phyloP scores from a whole-genome alignment of 2,113 vertebrate species.

The Neopipo cinnamomea region DNA sequence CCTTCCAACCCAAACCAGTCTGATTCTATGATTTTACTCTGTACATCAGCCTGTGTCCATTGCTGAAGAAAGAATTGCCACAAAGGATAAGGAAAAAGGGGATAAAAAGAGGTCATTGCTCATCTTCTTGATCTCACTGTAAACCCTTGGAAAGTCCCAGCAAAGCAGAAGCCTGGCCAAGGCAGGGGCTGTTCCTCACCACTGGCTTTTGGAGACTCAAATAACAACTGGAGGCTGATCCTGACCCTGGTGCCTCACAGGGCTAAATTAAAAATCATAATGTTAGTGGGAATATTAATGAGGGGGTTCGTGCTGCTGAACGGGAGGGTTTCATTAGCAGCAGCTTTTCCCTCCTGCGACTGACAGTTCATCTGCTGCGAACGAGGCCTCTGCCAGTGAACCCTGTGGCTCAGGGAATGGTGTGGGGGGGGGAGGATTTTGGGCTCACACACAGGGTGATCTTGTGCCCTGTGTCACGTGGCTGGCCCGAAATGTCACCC shows the following conservation, averaged over 20 bases:
- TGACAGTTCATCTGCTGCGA: neutral
- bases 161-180: neutral
- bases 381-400: neutral
- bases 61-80: neutral
- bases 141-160: neutral
- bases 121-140: accelerated
- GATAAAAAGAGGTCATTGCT: neutral
- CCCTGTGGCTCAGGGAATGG: neutral
- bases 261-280: neutral
- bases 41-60: neutral
- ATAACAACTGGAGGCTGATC: neutral
- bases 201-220: neutral
- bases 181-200: neutral
- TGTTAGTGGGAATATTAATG: neutral
- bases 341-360: neutral
- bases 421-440: neutral
- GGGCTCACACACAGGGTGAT: neutral
- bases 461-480: neutral
- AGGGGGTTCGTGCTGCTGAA: neutral
- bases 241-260: neutral
- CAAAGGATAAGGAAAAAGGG: neutral
- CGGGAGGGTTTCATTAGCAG: neutral
- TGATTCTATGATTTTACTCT: neutral
- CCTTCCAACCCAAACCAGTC: neutral
- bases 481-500: neutral